These are phyloP conservation scores for Norana najaformis DNA, from an alignment of 2,888 invertebrate genomes.

Conservation along the genomic window DNA sequence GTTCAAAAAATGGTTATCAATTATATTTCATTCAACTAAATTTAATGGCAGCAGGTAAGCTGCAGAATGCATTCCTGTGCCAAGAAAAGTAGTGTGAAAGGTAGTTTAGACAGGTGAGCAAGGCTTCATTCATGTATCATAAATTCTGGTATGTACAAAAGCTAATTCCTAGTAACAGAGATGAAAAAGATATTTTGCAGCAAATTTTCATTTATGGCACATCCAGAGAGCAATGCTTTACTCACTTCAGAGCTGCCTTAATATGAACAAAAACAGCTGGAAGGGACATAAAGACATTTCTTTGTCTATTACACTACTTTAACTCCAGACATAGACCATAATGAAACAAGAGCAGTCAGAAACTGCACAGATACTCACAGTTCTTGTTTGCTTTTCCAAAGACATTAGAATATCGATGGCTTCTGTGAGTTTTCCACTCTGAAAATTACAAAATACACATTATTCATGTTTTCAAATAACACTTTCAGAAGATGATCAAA, in stretches of 20 bases:
- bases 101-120: neutral
- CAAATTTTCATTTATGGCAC: no score
- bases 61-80: neutral
- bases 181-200: no score
- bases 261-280: neutral
- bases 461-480: slow-evolving; percentile 26
- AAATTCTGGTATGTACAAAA: neutral
- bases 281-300: no score
- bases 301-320: no score
- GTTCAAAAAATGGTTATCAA: neutral
- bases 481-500: neutral
- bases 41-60: no score
- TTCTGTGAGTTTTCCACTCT: slow-evolving; percentile 84
- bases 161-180: no score
- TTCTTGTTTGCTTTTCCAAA: slow-evolving; percentile 92
- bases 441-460: slow-evolving; percentile 44
- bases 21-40: no score
- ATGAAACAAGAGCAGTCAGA: neutral
- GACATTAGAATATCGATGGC: slow-evolving; percentile 88
- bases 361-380: slow-evolving; percentile 69
- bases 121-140: neutral
- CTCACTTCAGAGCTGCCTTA: neutral
- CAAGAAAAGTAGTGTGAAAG: neutral
- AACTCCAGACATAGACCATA: neutral
- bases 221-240: no score